Evolutionary conservation across 2,797 vertebrate species (phyloP), one percentile per base, ranked within the genome.

Genomic region (Varecia variegata): DNA sequence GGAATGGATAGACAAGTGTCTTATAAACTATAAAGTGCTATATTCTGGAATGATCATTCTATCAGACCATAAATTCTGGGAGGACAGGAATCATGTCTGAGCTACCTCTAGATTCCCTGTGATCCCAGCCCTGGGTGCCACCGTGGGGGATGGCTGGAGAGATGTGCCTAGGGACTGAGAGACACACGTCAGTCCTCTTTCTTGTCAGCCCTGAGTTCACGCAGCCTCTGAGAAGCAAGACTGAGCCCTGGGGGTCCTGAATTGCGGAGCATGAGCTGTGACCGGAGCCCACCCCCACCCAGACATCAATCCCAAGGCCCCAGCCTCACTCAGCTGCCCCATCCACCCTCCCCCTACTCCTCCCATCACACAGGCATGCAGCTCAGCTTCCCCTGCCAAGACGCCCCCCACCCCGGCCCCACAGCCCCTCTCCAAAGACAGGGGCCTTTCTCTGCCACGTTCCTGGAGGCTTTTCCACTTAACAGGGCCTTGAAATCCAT

Each of bases 401-500:
- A 94, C 95, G 86, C 91, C 93, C 93, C 93, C 94, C 89, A 90
- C 89, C 88, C 84, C 9, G 80, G 94, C 80, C 96, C 93, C 86
- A 83, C 56, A 95, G 85, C 71, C 97, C 89, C 73, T 95, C 92
- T 97, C 81, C 76, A 95, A 97, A 97, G 97, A 97, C 93, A 96
- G 97, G 71, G 95, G 86, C 90, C 92, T 96, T 94, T 97, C 95
- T 97, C 94, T 85, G 40, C 77, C 52, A 50, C 54, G 93, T 83
- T 98, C 97, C 97, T 77, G 89, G 84, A 97, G 81, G 73, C 84
- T 96, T 98, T 96, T 65, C 97, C 96, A 17, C 95, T 96, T 93
- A 62, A 52, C 96, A 94, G 93, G 96, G 96, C 97, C 97, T 97
- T 95, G 95, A 96, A 95, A 97, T 97, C 96, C 96, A 58, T 96